phyloP scores from a whole-genome alignment of 2,888 invertebrate species.

The Acanthosepion lycidas region DNA sequence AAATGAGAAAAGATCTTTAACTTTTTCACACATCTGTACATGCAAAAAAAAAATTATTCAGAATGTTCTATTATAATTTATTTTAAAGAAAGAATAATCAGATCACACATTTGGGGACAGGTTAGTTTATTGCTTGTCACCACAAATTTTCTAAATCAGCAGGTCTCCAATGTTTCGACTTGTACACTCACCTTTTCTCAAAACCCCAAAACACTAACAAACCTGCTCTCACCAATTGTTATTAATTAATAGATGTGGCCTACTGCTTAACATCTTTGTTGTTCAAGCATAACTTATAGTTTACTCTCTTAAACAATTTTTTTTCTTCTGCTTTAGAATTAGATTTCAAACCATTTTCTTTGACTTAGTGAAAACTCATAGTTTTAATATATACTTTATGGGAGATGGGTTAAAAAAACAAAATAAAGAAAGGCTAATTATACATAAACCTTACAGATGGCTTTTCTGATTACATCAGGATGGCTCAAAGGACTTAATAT shows the following conservation, averaged over 20 bases:
- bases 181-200: background rate
- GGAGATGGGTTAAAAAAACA: background rate
- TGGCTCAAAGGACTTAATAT: no score
- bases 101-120: slow-evolving; percentile 8
- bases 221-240: slow-evolving; percentile 16
- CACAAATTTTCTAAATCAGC: background rate
- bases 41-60: background rate
- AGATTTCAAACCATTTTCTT: background rate
- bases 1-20: background rate
- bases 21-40: background rate
- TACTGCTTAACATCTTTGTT: background rate
- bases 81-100: slow-evolving; percentile 12
- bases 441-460: no score
- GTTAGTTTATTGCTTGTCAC: slow-evolving; percentile 33
- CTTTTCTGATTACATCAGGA: no score
- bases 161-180: slow-evolving; percentile 33
- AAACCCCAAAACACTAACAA: background rate
- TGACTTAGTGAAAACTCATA: background rate
- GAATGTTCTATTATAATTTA: background rate
- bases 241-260: background rate
- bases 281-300: background rate
- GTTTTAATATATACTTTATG: background rate
- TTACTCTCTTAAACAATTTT: background rate
- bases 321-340: background rate
- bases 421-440: background rate